Base-by-base conservation (phyloP, 2,797 vertebrate genomes). In the Parotocinclus haroldoi region DNA sequence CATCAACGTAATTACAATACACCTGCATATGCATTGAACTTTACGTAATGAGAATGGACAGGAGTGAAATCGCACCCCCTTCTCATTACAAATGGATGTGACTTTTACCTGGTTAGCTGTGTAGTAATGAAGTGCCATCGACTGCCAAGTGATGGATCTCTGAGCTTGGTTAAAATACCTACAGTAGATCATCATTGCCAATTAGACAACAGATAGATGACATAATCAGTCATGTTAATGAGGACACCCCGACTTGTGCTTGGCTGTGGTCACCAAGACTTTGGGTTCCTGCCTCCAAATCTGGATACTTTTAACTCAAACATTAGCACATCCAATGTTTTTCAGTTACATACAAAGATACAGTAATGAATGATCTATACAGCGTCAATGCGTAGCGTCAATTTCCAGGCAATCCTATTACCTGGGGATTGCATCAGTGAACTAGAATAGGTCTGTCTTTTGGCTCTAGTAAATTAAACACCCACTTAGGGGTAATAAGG, bases 171-270 rank as follows among this genome's bases (percentile, higher is more conserved):
- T 89, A 84, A 87, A 89, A 86, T 85, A 89, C 87, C 88, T 85
- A 87, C 89, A 81, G 86, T 85, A 80, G 89, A 86, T 85, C 84
- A 78, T 60, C 81, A 83, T 86, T 88, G 87, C 87, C 88, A 86
- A 86, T 87, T 89, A 86, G 86, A 84, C 82, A 84, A 83, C 86
- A 80, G 84, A 81, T 69, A 86, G 89, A 91, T 88, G 84, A 80
- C 78, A 83, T 84, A 84, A 91, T 91, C 89, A 86, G 84, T 91
- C 89, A 89, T 83, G 84, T 84, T 90, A 91, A 92, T 88, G 88
- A 91, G 89, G 78, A 68, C 71, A 0, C 71, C 67, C 62, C 87
- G 87, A 88, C 88, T 81, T 76, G 77, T 78, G 80, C 84, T 76
- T 82, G n/a, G 63, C 73, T 75, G 69, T 73, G 73, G 66, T 78